These are phyloP conservation scores for Drosophila kokeensis DNA, from an alignment of 2,888 invertebrate species.

Conservation along the genomic window DNA sequence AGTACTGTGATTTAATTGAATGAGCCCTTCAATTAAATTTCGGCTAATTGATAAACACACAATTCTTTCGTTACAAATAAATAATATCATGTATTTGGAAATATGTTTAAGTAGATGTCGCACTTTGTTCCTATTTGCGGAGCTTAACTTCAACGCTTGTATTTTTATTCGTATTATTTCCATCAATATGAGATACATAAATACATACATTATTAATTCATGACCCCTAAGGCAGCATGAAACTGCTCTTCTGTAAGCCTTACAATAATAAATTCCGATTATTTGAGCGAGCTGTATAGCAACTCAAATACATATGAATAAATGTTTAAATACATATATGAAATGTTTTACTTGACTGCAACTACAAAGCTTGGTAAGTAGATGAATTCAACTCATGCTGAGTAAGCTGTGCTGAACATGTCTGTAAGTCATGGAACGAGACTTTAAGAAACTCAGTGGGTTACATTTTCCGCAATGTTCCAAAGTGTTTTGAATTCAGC, in stretches of 20 bases:
- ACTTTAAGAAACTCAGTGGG: not conserved
- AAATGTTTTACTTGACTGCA: not conserved
- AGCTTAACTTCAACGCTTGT: conserved; percentile 13
- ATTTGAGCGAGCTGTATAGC: conserved; percentile 11
- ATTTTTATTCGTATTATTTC: conserved; percentile 7
- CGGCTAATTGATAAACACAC: conserved; percentile 62
- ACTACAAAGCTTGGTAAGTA: not conserved
- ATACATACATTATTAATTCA: conserved; percentile 8
- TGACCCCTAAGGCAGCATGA: conserved; percentile 2
- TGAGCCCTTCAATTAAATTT: conserved; percentile 78
- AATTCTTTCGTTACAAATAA: conserved; percentile 6
- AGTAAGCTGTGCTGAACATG: not conserved
- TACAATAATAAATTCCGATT: conserved; percentile 10
- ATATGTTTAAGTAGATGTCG: conserved; percentile 4
- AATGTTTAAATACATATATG: conserved; percentile 16
- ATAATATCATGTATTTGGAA: not conserved
- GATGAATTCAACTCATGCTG: not conserved
- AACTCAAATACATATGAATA: conserved; percentile 19
- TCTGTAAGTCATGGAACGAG: not conserved
- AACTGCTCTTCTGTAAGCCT: not conserved
- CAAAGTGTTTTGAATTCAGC: not conserved
- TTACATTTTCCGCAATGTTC: not conserved
- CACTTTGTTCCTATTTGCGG: conserved; percentile 32
- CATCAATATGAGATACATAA: not conserved
- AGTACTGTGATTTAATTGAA: conserved; percentile 76